These are phyloP conservation scores for Tipula lateralis DNA, from an alignment of 2,888 invertebrate genomes.

Conservation along the genomic window DNA sequence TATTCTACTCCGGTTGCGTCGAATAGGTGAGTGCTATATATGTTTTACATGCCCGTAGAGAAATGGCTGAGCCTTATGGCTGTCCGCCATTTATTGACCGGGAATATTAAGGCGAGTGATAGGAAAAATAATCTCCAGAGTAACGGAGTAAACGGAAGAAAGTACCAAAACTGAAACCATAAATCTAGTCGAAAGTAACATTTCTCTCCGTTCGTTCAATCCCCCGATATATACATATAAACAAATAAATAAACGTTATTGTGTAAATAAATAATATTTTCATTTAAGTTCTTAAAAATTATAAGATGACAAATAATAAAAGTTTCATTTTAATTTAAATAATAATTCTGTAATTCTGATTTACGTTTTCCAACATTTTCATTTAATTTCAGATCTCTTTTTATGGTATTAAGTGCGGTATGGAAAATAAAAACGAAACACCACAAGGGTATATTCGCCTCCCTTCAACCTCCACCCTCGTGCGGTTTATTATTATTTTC, in stretches of 20 bases:
- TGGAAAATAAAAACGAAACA: not conserved
- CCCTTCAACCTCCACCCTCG: not conserved
- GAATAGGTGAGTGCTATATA: too few species aligned
- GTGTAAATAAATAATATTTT: not conserved
- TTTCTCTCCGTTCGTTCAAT: not conserved
- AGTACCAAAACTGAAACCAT: not conserved
- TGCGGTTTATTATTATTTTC: not conserved
- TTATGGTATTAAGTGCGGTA: not conserved
- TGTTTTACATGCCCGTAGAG: too few species aligned
- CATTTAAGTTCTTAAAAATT: conserved; percentile 24
- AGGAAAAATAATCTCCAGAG: too few species aligned
- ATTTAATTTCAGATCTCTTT: not conserved
- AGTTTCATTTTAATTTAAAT: conserved; percentile 19
- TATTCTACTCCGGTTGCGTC: too few species aligned
- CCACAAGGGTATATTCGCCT: not conserved
- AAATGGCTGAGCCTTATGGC: too few species aligned
- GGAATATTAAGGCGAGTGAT: too few species aligned
- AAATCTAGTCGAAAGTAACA: not conserved
- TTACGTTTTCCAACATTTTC: not conserved
- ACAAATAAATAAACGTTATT: not conserved
- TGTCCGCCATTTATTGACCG: too few species aligned
- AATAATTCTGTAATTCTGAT: conserved; percentile 24
- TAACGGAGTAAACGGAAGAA: too few species aligned
- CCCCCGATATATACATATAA: too few species aligned
- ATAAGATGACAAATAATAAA: conserved; percentile 24